phyloP scores from a whole-genome alignment of 30 jellyfish, hydroid and myxozoan genomes.

The Hydra vulgaris region DNA sequence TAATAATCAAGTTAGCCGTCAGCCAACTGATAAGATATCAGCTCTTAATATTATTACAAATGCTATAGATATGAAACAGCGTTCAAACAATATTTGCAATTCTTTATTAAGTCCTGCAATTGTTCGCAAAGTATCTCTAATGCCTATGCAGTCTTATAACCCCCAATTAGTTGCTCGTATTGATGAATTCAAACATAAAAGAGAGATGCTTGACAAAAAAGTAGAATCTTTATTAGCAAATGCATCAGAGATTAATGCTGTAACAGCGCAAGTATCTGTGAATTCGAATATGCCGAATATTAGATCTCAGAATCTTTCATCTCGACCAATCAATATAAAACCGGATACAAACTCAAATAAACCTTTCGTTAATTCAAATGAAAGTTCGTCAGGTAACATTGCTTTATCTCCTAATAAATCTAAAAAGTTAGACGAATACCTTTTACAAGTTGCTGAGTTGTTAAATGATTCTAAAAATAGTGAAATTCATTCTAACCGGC shows the following conservation, averaged over 20 bases:
- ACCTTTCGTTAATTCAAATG: neutral
- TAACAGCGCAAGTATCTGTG: neutral
- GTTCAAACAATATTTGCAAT: neutral
- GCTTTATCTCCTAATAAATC: neutral
- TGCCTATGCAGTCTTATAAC: slow-evolving; percentile 33
- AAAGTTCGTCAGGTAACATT: neutral
- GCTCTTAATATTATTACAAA: slow-evolving; percentile 23
- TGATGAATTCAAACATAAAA: slow-evolving; percentile 63
- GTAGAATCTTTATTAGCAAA: slow-evolving; percentile 65
- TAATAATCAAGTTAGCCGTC: no score
- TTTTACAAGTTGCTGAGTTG: slow-evolving; percentile 73
- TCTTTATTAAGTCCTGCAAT: slow-evolving; percentile 19
- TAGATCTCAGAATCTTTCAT: neutral
- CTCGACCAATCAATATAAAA: neutral
- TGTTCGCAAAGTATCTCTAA: neutral
- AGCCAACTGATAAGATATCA: slow-evolving; percentile 29
- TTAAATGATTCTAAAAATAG: slow-evolving; percentile 25
- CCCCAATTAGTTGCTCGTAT: slow-evolving; percentile 78
- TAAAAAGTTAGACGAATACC: slow-evolving; percentile 60
- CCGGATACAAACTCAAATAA: neutral
- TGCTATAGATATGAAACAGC: slow-evolving; percentile 15
- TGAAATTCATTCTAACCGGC: neutral
- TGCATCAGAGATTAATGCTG: neutral
- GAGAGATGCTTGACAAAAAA: slow-evolving; percentile 68
- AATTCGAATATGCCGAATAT: neutral